phyloP scores from a whole-genome alignment of 1,140 invertebrate species.

The Drosophila bocki region DNA sequence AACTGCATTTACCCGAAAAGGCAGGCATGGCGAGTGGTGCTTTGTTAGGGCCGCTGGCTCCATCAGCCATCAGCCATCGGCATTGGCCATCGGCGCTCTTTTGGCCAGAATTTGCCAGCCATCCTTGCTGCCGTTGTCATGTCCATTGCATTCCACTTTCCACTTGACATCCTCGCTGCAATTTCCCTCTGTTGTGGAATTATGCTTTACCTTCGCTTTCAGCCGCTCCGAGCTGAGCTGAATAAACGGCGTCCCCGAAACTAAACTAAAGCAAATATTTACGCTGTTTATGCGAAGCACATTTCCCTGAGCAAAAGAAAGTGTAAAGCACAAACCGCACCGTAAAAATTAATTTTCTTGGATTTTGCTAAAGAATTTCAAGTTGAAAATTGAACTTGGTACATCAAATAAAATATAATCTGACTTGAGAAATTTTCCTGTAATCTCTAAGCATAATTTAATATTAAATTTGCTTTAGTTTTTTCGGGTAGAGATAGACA shows the following conservation, averaged over 20 bases:
- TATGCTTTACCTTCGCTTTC: conserved; percentile 57
- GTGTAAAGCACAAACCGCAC: neutral
- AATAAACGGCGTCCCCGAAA: conserved; percentile 53
- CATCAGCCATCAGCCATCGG: conserved; percentile 41
- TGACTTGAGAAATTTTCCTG: neutral
- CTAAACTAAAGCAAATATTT: conserved; percentile 71
- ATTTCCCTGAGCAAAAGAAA: neutral
- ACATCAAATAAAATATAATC: neutral
- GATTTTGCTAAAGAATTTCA: neutral
- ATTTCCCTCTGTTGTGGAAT: conserved; percentile 77
- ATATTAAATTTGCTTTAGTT: neutral
- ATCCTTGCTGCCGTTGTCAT: conserved; percentile 53
- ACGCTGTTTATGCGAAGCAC: conserved; percentile 31
- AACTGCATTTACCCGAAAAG: conserved; percentile 54
- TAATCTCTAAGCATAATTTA: neutral
- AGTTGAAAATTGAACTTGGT: neutral
- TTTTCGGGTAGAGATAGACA: neutral
- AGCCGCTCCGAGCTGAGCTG: conserved; percentile 29
- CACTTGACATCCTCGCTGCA: conserved; percentile 78
- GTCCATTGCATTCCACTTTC: conserved; percentile 73
- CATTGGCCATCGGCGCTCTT: conserved; percentile 21
- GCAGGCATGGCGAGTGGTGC: conserved; percentile 21
- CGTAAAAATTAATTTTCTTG: neutral
- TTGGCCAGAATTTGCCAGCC: conserved; percentile 30
- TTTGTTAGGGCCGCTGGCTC: conserved; percentile 23